Base-by-base conservation (phyloP, 2,888 invertebrate species). In the Argynnis bischoffii region DNA sequence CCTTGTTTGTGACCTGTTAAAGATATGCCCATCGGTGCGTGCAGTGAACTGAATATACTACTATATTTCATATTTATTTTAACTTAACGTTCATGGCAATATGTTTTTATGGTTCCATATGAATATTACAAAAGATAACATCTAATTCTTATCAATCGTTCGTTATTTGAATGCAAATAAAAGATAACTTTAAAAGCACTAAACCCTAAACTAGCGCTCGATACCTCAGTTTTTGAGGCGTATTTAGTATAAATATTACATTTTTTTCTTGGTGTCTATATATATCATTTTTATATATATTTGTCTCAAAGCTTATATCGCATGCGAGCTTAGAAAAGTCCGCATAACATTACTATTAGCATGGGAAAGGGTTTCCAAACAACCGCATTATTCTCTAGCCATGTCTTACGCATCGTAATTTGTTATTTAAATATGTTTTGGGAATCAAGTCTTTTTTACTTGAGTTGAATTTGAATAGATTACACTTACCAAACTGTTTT, bases 1-100 rank as follows among this genome's bases (percentile, higher is more conserved):
- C 79, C 82, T 79, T 84, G 79, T 79, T 79, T 78, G 79, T 81
- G 86, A 86, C 86, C 84, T 85, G 86, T 85, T 83, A 67, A 78
- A 81, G 72, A 84, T 83, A 86, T 84, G 82, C 69, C 64, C 69
- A 63, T 69, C 63, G 67, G 21, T n/a, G 63, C 67, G 69, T 69
- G 55, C 69, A 61, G 51, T 71, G 69, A 71, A 71, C 71, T 67
- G 64, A 66, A 69, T 47, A 55, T 53, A 60, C 47, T 61, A 60
- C 66, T 54, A 55, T n/a, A 56, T 57, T 51, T 46, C 46, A 21
- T 63, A 54, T 61, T 61, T 51, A 61, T 51, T 50, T 53, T 18
- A 48, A 15, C n/a, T 59, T 47, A 26, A 59, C 47, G 5, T 48
- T 46, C 15, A 46, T 15, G 41, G 0, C 11, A 11, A 26, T 4